Percentiles rank a stretch among this genome's conserved stretches.
Conservation (phyloP, 2,888 invertebrate genomes). For the Andrena marginata region DNA sequence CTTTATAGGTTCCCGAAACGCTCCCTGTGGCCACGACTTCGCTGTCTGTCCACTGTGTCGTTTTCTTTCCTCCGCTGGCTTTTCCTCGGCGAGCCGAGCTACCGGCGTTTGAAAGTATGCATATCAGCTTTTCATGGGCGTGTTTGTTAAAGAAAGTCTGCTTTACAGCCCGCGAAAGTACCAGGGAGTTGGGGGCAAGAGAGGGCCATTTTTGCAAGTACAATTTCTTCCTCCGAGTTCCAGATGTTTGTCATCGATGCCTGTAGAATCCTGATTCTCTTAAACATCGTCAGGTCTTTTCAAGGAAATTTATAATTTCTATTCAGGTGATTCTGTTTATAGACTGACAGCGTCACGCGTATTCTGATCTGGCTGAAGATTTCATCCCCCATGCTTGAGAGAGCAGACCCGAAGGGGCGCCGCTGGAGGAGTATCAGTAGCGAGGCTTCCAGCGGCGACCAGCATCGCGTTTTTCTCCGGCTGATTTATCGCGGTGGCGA, state of each 20-base stretch:
- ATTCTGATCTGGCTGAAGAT: neutral
- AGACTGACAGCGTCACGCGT: too few species aligned
- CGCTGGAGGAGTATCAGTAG: constrained; percentile 32
- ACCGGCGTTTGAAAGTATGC: constrained; percentile 31
- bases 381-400: neutral
- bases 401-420: neutral
- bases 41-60: neutral
- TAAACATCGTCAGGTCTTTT: too few species aligned
- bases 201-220: neutral
- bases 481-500: constrained; percentile 72
- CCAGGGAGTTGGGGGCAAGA: neutral
- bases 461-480: constrained; percentile 58
- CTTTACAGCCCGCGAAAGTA: constrained; percentile 32
- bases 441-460: constrained; percentile 15
- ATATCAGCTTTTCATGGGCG: constrained; percentile 59
- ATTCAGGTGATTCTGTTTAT: too few species aligned
- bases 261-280: neutral
- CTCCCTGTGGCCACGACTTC: constrained; percentile 20
- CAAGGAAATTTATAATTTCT: too few species aligned
- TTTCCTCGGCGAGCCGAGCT: neutral
- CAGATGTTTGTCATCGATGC: neutral
- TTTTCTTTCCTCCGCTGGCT: constrained; percentile 11
- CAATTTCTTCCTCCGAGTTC: neutral
- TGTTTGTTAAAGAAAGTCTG: constrained; percentile 44
- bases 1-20: constrained; percentile 78